phyloP scores from a whole-genome alignment of 2,888 invertebrate species.

The Spilosoma lubricipeda region DNA sequence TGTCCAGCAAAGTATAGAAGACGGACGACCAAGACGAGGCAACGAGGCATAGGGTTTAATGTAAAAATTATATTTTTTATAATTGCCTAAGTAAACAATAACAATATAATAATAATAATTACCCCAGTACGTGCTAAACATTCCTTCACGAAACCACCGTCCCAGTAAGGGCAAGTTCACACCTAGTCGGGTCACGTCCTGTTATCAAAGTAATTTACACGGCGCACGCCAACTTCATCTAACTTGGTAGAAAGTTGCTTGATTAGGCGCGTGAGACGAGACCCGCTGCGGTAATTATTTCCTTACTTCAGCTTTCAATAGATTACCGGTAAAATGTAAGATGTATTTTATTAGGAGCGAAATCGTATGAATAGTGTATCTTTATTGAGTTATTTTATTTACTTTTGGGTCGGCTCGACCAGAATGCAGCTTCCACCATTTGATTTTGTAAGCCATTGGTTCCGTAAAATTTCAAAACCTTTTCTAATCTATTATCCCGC shows the following conservation, averaged over 20 bases:
- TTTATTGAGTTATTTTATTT: neutral
- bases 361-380: neutral
- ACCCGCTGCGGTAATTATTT: conserved; percentile 62
- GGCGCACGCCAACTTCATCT: conserved; percentile 74
- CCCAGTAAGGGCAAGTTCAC: conserved; percentile 59
- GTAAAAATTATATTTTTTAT: too few species aligned
- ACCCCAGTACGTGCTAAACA: conserved; percentile 38
- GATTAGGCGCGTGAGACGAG: conserved; percentile 78
- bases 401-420: too few species aligned
- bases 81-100: too few species aligned
- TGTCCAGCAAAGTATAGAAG: too few species aligned
- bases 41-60: too few species aligned
- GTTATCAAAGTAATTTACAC: conserved; percentile 77
- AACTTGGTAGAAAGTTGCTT: conserved; percentile 75
- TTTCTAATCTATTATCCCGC: too few species aligned
- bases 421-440: too few species aligned
- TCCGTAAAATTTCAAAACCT: too few species aligned
- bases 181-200: conserved; percentile 72
- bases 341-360: conserved; percentile 1
- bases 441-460: too few species aligned
- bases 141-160: conserved; percentile 42
- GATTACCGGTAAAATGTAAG: conserved; percentile 9
- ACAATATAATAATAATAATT: conserved; percentile 3
- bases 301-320: conserved; percentile 34
- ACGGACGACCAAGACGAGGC: too few species aligned